These are phyloP conservation scores for Boulengeromyrus knoepffleri DNA, from an alignment of 2,113 vertebrate species.

Conservation along the genomic window DNA sequence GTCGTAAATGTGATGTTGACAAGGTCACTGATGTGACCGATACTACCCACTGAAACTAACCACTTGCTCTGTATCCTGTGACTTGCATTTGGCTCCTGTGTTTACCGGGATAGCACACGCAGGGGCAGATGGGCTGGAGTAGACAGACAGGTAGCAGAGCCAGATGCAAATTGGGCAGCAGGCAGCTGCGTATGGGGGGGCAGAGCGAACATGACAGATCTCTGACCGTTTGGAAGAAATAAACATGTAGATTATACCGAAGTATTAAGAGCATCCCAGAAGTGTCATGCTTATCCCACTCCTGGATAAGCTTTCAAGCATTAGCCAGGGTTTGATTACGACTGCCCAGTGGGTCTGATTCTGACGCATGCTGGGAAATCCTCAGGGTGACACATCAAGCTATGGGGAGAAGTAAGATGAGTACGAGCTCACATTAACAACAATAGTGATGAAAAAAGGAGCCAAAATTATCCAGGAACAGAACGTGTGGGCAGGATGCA, in stretches of 20 bases:
- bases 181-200: not conserved
- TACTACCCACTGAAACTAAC: slow-evolving; percentile 36
- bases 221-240: not conserved
- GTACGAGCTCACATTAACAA: slow-evolving; percentile 23
- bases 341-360: not conserved
- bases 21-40: slow-evolving; percentile 38
- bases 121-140: not conserved
- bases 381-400: not conserved
- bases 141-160: not conserved
- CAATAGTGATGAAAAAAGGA: slow-evolving; percentile 41
- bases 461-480: slow-evolving; percentile 27
- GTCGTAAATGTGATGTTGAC: slow-evolving; percentile 40
- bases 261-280: not conserved
- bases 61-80: slow-evolving; percentile 26
- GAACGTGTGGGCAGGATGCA: slow-evolving; percentile 44
- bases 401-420: not conserved
- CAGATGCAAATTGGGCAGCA: not conserved
- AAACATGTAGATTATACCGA: not conserved
- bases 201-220: not conserved
- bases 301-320: not conserved
- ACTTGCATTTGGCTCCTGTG: slow-evolving; percentile 37
- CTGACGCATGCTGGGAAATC: not conserved
- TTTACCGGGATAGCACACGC: not conserved
- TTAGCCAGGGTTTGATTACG: not conserved
- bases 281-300: not conserved